These are phyloP conservation scores for Galbula dea DNA, from an alignment of 2,113 vertebrate genomes.

Conservation along the genomic window DNA sequence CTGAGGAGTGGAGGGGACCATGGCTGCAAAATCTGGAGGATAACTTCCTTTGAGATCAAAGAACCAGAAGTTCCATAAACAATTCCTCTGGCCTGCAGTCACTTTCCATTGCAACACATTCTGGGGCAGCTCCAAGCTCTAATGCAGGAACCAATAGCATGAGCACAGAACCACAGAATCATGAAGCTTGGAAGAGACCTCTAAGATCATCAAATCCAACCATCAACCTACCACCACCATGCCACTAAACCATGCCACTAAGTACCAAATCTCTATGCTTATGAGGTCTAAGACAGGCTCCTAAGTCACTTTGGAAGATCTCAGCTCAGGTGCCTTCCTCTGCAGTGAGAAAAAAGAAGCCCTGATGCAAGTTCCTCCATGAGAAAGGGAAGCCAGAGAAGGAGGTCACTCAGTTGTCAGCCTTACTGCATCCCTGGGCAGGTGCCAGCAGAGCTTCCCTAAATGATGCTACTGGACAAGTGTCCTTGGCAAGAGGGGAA, in stretches of 20 bases:
- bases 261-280: too few relatives aligned
- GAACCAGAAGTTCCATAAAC: neutral
- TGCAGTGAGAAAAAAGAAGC: neutral
- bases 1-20: neutral
- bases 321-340: neutral
- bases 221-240: too few relatives aligned
- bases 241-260: too few relatives aligned
- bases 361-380: neutral
- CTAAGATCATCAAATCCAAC: too few relatives aligned
- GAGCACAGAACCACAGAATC: too few relatives aligned
- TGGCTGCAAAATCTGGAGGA: neutral
- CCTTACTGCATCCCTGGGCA: slow-evolving; percentile 18
- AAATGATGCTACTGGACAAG: neutral
- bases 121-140: neutral
- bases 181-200: too few relatives aligned
- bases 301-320: neutral
- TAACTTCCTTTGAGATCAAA: neutral
- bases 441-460: neutral
- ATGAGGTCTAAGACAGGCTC: too few relatives aligned
- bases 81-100: neutral
- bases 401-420: neutral
- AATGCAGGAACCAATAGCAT: neutral
- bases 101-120: neutral
- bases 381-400: neutral
- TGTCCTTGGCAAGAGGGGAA: neutral